phyloP scores from a whole-genome alignment of 2,113 vertebrate genomes.

The Ictidomys tridecemlineatus region DNA sequence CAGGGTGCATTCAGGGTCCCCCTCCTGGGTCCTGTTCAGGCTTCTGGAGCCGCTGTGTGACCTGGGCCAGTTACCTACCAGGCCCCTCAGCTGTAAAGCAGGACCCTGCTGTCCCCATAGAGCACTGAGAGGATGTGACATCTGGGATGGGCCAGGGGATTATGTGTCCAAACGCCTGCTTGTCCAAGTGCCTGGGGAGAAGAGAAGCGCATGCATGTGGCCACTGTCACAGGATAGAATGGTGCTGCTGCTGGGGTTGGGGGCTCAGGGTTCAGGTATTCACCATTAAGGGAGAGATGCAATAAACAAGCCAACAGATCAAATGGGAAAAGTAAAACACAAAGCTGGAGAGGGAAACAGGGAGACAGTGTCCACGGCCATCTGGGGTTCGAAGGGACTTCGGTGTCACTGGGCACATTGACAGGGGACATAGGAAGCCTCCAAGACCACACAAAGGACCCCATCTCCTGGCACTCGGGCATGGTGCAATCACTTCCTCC shows the following conservation, averaged over 20 bases:
- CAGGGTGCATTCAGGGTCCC: not conserved
- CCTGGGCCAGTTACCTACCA: not conserved
- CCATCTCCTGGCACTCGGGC: no score
- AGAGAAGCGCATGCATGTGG: no score
- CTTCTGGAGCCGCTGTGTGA: no score
- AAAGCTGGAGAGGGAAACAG: not conserved
- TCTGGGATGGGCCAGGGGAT: not conserved
- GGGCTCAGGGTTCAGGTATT: not conserved
- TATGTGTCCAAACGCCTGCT: not conserved
- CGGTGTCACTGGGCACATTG: not conserved
- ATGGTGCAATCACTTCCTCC: no score
- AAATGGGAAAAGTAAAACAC: not conserved
- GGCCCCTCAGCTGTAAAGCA: not conserved
- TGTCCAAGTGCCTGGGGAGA: no score
- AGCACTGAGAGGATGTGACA: not conserved
- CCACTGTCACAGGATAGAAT: not conserved
- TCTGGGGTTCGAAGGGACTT: not conserved
- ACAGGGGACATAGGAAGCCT: not conserved
- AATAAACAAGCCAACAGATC: not conserved
- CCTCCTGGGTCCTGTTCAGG: not conserved
- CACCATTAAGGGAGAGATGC: not conserved
- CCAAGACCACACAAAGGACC: not conserved
- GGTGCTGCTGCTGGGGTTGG: no score
- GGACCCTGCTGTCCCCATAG: accelerated
- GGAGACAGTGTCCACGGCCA: no score